Conservation (phyloP, 2,113 vertebrate species). For the Pimephales promelas region DNA sequence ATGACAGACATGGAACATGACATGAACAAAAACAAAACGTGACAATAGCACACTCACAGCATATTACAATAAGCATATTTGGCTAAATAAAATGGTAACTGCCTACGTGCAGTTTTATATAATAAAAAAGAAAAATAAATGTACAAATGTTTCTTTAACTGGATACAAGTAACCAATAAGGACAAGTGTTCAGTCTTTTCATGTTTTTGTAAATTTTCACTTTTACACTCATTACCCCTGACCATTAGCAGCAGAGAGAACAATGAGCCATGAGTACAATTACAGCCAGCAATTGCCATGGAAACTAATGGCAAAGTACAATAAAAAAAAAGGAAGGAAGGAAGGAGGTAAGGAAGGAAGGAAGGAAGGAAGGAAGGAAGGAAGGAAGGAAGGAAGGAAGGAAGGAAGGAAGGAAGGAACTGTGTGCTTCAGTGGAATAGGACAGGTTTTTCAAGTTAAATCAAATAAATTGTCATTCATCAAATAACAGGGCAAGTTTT, state of each 20-base stretch:
- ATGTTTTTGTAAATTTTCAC: background rate
- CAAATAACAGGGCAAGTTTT: background rate
- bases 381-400: background rate
- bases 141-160: background rate
- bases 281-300: slow-evolving; percentile 26
- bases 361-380: slow-evolving; percentile 4
- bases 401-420: slow-evolving; percentile 12
- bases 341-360: background rate
- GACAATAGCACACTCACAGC: background rate
- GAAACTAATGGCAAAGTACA: background rate
- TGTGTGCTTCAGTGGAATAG: background rate
- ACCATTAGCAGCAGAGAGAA: background rate
- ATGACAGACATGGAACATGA: no score
- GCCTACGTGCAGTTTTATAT: background rate
- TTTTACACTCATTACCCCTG: background rate
- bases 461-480: slow-evolving; percentile 13
- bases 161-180: background rate
- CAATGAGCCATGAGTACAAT: background rate
- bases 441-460: background rate
- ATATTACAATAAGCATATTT: background rate
- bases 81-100: background rate
- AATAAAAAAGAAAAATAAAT: background rate
- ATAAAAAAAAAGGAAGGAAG: no score
- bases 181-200: background rate
- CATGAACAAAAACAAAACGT: no score